These are phyloP conservation scores for Burhinus bistriatus DNA, from an alignment of 2,113 vertebrate genomes.

Conservation along the genomic window DNA sequence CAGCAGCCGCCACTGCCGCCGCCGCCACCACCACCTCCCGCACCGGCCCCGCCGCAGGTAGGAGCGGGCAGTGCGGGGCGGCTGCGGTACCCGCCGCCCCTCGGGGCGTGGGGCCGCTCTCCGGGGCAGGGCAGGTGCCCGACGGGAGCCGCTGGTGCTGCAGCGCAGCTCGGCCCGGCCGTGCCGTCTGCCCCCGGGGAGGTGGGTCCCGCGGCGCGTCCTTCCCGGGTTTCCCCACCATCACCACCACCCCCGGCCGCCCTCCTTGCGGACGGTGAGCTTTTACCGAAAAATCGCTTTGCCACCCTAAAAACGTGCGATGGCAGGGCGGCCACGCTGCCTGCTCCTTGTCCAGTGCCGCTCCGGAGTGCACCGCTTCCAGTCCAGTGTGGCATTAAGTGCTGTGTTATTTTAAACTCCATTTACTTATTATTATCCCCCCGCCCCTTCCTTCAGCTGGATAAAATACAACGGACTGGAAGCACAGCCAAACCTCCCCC, in stretches of 20 bases:
- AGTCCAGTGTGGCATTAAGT: neutral
- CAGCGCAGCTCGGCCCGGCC: too few species aligned
- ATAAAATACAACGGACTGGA: neutral
- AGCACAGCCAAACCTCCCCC: neutral
- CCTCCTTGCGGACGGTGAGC: neutral
- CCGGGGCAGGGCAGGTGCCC: neutral
- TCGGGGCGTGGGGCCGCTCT: too few species aligned
- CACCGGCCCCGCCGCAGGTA: conserved; percentile 15
- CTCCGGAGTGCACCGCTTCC: neutral
- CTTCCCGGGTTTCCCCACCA: too few species aligned
- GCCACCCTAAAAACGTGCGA: neutral
- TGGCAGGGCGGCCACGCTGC: neutral
- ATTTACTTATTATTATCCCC: neutral
- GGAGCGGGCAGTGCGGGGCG: neutral
- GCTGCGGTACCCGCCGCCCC: too few species aligned
- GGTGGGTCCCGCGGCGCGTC: neutral
- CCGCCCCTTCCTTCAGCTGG: neutral
- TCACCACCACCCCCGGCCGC: too few species aligned
- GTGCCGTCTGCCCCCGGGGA: neutral
- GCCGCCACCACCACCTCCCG: too few species aligned
- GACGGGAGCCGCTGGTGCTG: too few species aligned
- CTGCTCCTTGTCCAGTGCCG: neutral
- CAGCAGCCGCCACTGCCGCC: neutral
- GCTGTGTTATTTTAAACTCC: neutral
- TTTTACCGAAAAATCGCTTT: neutral